phyloP scores from a whole-genome alignment of 2,888 invertebrate species.

The Marasmarcha lunaedactyla region DNA sequence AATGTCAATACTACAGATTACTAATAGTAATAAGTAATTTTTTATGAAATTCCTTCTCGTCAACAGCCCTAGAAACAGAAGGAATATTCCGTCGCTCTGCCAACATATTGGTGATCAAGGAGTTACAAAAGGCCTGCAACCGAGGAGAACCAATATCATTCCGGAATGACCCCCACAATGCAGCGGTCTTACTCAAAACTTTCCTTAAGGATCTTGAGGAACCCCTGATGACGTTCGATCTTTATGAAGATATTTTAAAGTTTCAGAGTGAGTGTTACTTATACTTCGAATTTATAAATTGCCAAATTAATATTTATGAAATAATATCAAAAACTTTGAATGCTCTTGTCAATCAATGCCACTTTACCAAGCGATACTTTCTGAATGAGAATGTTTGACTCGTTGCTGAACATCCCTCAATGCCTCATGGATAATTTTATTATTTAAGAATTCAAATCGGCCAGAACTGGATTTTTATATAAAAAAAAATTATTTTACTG shows the following conservation, averaged over 20 bases:
- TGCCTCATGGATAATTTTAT: too few species aligned
- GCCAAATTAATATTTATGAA: too few species aligned
- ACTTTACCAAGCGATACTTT: too few species aligned
- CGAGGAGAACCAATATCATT: conserved; percentile 85
- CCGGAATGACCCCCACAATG: conserved; percentile 86
- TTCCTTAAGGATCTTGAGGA: conserved; percentile 93
- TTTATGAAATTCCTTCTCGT: too few species aligned
- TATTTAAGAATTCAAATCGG: too few species aligned
- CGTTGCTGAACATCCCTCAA: too few species aligned
- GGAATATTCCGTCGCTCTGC: conserved; percentile 96
- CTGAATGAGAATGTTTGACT: too few species aligned
- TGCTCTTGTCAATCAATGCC: too few species aligned
- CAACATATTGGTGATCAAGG: conserved; percentile 84
- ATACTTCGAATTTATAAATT: conserved; percentile 15
- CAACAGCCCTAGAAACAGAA: conserved; percentile 89
- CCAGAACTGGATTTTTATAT: background rate
- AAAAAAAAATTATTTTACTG: background rate
- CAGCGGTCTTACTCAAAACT: conserved; percentile 95
- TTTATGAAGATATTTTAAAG: conserved; percentile 92
- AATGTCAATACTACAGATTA: too few species aligned
- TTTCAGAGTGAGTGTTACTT: conserved; percentile 79
- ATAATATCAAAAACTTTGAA: too few species aligned
- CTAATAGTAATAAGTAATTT: too few species aligned
- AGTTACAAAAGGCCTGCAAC: conserved; percentile 88
- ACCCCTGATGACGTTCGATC: conserved; percentile 91